Evolutionary conservation across 2,888 invertebrate species (phyloP), one percentile per base, ranked within the genome.

Genomic region (Orchestes rusci): DNA sequence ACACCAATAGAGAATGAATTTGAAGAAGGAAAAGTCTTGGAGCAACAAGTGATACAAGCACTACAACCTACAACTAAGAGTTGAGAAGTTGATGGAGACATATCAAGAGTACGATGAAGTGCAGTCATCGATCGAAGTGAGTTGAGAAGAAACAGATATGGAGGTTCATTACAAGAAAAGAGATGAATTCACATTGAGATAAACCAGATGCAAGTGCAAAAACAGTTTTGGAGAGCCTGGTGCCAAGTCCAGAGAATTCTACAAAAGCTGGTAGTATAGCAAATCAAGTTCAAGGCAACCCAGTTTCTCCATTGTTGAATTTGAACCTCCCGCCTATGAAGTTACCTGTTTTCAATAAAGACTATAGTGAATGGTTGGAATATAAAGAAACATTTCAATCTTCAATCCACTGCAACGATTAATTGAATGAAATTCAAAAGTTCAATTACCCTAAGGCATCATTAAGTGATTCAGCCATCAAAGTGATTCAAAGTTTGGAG

Each of bases 401-500:
- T 7, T 23, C 10, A 23, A 23, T 23, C 10, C 23, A 23, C 23
- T 10, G 10, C 5, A 23, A n/a, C n/a, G n/a, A n/a, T n/a, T n/a
- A n/a, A n/a, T n/a, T n/a, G n/a, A n/a, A n/a, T n/a, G n/a, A n/a
- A 23, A n/a, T n/a, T n/a, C n/a, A n/a, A n/a, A n/a, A n/a, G n/a
- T n/a, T n/a, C n/a, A n/a, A n/a, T n/a, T n/a, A n/a, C n/a, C n/a
- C n/a, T n/a, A n/a, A n/a, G n/a, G n/a, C n/a, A n/a, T n/a, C n/a
- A n/a, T n/a, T n/a, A n/a, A n/a, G n/a, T n/a, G n/a, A n/a, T n/a
- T 30, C 4, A 12, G 30, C 30, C 7, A 30, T 30, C 12, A 30
- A 30, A 30, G 30, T 30, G 7, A 30, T 30, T 30, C 12, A 30
- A 30, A 30, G 30, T 30, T 30, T 30, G 12, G 30, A 30, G 30